A percentile compares a stretch with the other conserved stretches of the same genome.
phyloP scores from a whole-genome alignment of 1,140 invertebrate genomes.

The Pseudomyrmex concolor region DNA sequence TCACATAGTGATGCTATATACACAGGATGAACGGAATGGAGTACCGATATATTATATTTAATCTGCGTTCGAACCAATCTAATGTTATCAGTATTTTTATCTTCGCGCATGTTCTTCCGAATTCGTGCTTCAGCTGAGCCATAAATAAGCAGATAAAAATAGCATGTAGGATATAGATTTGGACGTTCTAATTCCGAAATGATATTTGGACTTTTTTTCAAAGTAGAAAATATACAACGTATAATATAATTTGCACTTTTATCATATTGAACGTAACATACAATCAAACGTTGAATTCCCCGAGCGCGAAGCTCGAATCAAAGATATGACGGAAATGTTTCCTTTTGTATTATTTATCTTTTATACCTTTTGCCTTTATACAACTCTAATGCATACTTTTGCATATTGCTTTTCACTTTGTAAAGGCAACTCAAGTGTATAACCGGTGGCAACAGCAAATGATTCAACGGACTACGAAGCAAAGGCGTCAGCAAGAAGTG shows the following conservation, averaged over 20 bases:
- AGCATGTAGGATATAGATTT: background rate
- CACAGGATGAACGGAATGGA: constrained; percentile 23
- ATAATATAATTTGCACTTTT: background rate
- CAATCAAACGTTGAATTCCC: constrained; percentile 3
- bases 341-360: background rate
- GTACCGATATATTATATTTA: constrained; percentile 43
- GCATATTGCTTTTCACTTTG: constrained; percentile 25
- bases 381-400: constrained; percentile 27
- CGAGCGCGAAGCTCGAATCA: background rate
- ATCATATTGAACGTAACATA: background rate
- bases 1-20: constrained; percentile 25
- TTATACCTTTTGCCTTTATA: background rate
- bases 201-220: background rate
- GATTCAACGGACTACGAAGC: constrained; percentile 38
- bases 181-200: background rate
- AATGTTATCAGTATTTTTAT: constrained; percentile 40
- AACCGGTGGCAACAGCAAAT: constrained; percentile 50
- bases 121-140: constrained; percentile 3
- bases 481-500: constrained; percentile 57
- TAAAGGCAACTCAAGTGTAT: constrained; percentile 11
- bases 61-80: constrained; percentile 39
- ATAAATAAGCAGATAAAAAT: constrained; percentile 38
- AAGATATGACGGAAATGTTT: background rate
- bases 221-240: background rate
- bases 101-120: background rate